Conservation (phyloP, 2,888 invertebrate species). For the Anodontia alba region DNA sequence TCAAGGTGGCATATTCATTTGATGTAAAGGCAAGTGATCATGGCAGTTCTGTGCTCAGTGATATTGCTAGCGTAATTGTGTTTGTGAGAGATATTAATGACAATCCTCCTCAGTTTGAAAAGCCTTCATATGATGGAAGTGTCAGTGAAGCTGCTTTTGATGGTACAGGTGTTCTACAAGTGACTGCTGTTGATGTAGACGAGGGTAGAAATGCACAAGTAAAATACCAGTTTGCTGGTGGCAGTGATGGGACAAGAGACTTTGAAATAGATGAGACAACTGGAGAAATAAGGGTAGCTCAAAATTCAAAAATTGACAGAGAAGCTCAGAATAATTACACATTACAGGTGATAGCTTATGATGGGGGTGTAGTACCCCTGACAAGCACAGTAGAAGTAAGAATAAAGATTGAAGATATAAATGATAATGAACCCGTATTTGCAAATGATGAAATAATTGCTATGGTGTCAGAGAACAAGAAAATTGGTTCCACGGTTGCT, state of each 20-base stretch:
- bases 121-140: constrained; percentile 93
- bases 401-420: constrained; percentile 97
- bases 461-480: constrained; percentile 98
- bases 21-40: constrained; percentile 96
- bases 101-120: constrained; percentile 94
- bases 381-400: constrained; percentile 89
- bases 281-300: constrained; percentile 95
- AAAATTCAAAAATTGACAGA: constrained; percentile 94
- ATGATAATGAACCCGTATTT: constrained; percentile 97
- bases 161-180: constrained; percentile 95
- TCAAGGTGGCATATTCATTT: constrained; percentile 91
- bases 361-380: constrained; percentile 91
- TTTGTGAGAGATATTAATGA: constrained; percentile 97
- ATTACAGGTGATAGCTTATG: constrained; percentile 94
- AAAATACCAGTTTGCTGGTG: constrained; percentile 87
- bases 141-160: constrained; percentile 96
- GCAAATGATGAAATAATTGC: constrained; percentile 94
- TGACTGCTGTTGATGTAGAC: constrained; percentile 96
- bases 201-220: constrained; percentile 94
- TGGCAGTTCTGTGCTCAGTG: constrained; percentile 94
- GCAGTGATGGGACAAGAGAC: constrained; percentile 91
- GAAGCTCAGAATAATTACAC: constrained; percentile 95
- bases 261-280: constrained; percentile 97
- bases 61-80: constrained; percentile 97
- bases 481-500: constrained; percentile 96